Percentiles rank a stretch among this genome's conserved stretches.
These are phyloP conservation scores for Galbula dea DNA, from an alignment of 2,113 vertebrate genomes.

Conservation along the genomic window DNA sequence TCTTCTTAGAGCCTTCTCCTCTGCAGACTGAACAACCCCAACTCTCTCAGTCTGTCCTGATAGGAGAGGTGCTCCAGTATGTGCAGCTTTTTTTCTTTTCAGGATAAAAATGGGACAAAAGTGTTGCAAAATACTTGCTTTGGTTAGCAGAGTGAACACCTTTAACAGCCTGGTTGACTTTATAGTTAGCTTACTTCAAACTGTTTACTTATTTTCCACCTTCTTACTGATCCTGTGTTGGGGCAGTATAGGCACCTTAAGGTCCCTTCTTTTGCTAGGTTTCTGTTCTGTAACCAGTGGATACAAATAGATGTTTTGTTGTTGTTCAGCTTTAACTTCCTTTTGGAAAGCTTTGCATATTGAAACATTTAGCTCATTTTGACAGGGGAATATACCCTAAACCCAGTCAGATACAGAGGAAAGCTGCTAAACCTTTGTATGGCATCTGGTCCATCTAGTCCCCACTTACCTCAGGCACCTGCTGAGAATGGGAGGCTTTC, in stretches of 20 bases:
- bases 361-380: background rate
- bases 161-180: background rate
- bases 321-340: background rate
- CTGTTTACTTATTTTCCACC: background rate
- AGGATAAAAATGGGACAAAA: background rate
- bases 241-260: background rate
- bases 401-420: background rate
- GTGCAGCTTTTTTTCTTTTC: background rate
- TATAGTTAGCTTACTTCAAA: background rate
- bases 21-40: too few relatives aligned
- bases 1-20: too few relatives aligned
- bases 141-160: background rate
- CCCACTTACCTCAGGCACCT: background rate
- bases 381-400: background rate
- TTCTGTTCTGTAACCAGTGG: background rate
- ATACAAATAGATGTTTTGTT: background rate
- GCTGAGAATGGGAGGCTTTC: background rate
- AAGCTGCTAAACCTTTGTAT: background rate
- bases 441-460: background rate
- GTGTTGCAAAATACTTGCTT: background rate
- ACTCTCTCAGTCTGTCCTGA: too few relatives aligned
- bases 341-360: background rate
- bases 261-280: too few relatives aligned
- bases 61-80: too few relatives aligned
- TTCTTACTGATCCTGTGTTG: background rate